Percentiles rank a stretch among this genome's conserved stretches.
These are phyloP conservation scores for Contarinia nasturtii DNA, from an alignment of 1,140 invertebrate genomes.

Conservation along the genomic window DNA sequence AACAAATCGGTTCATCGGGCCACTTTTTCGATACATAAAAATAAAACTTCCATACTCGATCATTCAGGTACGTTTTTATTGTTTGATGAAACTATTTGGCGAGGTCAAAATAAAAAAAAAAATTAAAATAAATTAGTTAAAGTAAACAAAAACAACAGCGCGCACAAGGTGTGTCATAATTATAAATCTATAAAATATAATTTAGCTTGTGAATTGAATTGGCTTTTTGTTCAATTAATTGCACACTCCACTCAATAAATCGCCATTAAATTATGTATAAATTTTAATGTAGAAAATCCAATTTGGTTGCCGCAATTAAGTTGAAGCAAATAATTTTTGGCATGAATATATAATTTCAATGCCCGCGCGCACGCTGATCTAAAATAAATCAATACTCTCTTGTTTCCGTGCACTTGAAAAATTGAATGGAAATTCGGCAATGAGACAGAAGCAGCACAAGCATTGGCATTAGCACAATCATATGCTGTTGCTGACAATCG, in stretches of 20 bases:
- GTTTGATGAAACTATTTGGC: slow-evolving; percentile 64
- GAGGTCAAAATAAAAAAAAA: slow-evolving; percentile 14
- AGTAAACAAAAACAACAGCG: too few species aligned
- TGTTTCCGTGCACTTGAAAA: neutral
- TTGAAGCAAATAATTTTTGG: neutral
- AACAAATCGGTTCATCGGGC: slow-evolving; percentile 60
- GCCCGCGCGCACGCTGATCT: slow-evolving; percentile 1
- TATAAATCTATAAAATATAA: too few species aligned
- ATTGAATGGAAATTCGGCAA: neutral
- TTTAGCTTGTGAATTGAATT: too few species aligned
- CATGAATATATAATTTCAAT: too few species aligned
- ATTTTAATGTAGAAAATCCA: too few species aligned
- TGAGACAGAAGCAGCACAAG: neutral
- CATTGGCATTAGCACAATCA: too few species aligned
- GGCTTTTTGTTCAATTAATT: too few species aligned
- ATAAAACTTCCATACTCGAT: slow-evolving; percentile 70
- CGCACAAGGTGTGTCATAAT: too few species aligned
- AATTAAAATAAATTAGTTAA: too few species aligned
- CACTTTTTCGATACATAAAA: slow-evolving; percentile 73
- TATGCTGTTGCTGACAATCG: neutral
- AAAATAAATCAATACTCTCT: slow-evolving; percentile 14
- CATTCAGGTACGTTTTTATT: slow-evolving; percentile 63
- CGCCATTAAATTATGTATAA: too few species aligned
- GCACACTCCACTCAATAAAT: too few species aligned
- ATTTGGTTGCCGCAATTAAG: too few species aligned